Base-by-base conservation (phyloP, 2,797 vertebrate genomes). In the Poecilia gillii region DNA sequence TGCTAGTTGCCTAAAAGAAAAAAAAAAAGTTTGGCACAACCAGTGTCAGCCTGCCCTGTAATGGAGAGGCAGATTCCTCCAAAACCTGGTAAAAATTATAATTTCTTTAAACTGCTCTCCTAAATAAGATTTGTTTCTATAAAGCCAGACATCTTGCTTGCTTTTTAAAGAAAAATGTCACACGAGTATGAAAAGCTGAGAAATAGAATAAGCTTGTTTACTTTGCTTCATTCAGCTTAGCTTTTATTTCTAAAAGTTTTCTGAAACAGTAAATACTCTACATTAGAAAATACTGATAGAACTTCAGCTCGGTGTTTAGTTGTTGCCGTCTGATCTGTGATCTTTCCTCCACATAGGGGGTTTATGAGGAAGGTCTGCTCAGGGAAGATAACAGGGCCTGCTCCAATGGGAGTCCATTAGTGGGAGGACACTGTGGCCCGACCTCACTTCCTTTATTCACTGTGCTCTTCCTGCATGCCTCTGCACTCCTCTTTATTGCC, bases 371-470 rank as follows among this genome's bases (percentile, higher is more conserved):
- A 94, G 89, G 78, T 88, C 91, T 95, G 94, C 81, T 90, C 59
- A 12, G 84, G 80, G 80, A 75, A 94, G 95, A 95, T 94, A 94
- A 94, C 91, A 85, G 77, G 62, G 85, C 85, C 64, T 72, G 87
- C 90, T 89, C 88, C 83, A 78, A 84, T 78, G 85, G 84, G 93
- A 92, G 92, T 87, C 84, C 87, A 89, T 90, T 86, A 89, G 91
- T 66, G 81, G 81, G 88, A 84, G 84, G 85, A 87, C 88, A 74
- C 87, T 90, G 93, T 87, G 90, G 77, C 90, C 89, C 51, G 84
- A 93, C 93, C 93, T 90, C 83, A 85, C 91, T 94, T 95, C 95
- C 94, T 95, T 87, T 93, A 95, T 95, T 93, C 94, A 95, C 94
- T 95, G 83, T 82, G 85, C 73, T 83, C 89, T 93, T 94, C 93